These are phyloP conservation scores for Mimachlamys varia DNA, from an alignment of 2,888 invertebrate species.

Conservation along the genomic window DNA sequence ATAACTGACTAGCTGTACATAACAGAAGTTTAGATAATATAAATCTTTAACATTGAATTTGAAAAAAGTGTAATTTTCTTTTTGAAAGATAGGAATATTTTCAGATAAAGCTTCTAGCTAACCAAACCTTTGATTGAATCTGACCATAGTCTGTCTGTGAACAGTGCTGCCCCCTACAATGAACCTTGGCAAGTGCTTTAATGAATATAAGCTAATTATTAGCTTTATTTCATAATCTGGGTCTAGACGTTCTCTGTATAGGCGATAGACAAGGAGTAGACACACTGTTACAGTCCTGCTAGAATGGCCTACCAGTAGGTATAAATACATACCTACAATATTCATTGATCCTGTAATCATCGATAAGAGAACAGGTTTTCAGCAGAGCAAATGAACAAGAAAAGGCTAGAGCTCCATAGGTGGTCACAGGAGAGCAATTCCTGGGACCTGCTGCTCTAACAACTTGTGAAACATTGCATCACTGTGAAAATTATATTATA, in stretches of 20 bases:
- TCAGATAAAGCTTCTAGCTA: neutral
- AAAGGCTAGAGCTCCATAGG: neutral
- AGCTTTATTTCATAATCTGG: constrained; percentile 14
- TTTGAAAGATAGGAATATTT: neutral
- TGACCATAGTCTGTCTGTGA: neutral
- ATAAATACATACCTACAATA: neutral
- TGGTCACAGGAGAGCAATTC: neutral
- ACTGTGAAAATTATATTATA: neutral
- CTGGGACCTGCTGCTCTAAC: neutral
- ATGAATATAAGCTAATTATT: constrained; percentile 34
- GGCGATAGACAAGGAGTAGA: neutral
- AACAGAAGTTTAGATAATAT: too few species aligned
- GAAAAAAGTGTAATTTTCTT: neutral
- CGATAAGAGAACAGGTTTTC: neutral
- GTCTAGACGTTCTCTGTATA: neutral
- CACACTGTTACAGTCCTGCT: neutral
- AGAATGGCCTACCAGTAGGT: neutral
- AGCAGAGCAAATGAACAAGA: neutral
- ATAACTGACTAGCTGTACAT: too few species aligned
- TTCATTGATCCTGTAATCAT: neutral
- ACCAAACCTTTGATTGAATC: neutral
- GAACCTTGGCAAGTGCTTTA: constrained; percentile 2
- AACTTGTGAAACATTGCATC: neutral
- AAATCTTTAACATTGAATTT: neutral
- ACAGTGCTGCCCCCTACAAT: neutral